A percentile compares a stretch with the other conserved stretches of the same genome.
These are phyloP conservation scores for Macheiramphus alcinus DNA, from an alignment of 2,113 vertebrate species.

Conservation along the genomic window DNA sequence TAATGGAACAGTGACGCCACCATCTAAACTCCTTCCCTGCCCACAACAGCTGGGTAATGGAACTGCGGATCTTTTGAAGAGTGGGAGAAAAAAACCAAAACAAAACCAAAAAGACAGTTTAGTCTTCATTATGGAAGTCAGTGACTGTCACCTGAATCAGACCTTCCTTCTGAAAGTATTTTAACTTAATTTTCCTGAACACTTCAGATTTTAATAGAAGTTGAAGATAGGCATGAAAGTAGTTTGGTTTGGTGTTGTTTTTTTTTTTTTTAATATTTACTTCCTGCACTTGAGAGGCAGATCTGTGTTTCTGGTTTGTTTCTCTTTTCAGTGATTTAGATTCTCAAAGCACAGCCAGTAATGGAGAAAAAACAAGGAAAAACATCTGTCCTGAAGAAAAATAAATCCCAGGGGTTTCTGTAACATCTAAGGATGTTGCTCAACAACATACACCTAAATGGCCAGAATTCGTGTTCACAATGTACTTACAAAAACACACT, in stretches of 20 bases:
- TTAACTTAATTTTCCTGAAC: neutral
- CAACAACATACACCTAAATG: neutral
- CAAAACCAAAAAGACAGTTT: neutral
- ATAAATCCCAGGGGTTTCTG: neutral
- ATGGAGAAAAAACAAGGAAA: neutral
- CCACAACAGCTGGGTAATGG: constrained; percentile 86
- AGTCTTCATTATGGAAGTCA: neutral
- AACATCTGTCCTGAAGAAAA: neutral
- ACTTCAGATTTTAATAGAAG: neutral
- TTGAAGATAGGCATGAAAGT: neutral
- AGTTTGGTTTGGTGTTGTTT: too few relatives aligned
- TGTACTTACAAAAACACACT: neutral
- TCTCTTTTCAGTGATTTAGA: neutral
- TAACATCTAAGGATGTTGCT: neutral
- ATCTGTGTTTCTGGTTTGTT: neutral
- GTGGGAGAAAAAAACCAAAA: too few relatives aligned
- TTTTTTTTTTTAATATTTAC: neutral
- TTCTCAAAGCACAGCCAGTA: neutral
- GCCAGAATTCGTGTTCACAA: neutral
- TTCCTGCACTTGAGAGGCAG: neutral
- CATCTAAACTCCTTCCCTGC: constrained; percentile 87
- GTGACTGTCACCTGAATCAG: neutral
- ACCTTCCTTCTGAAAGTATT: neutral
- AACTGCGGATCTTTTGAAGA: constrained; percentile 86
- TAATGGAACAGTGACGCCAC: constrained; percentile 88